Evolutionary conservation across 1,140 invertebrate genomes (phyloP).

Genomic region (Heliconius himera): DNA sequence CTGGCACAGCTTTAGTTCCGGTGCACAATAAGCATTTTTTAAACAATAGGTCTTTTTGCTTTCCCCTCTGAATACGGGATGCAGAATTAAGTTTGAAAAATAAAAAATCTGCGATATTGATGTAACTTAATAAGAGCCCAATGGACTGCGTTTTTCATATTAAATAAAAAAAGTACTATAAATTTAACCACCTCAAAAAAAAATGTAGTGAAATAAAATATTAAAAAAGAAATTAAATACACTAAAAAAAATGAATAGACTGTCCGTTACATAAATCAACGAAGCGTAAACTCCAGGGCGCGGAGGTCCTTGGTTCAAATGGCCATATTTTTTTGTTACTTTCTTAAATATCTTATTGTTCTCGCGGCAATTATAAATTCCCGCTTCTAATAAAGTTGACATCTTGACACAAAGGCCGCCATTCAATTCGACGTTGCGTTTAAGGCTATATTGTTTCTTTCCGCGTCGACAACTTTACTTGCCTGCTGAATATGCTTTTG

Average conservation of each 20-base stretch:
- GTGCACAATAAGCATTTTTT: no score
- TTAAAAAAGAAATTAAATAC: slow-evolving; percentile 20
- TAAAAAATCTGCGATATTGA: no score
- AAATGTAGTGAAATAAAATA: neutral
- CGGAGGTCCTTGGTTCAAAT: slow-evolving; percentile 33
- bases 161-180: neutral
- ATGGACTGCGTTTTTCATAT: no score
- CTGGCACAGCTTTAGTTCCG: no score
- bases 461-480: neutral
- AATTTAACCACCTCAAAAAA: neutral
- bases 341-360: slow-evolving; percentile 36
- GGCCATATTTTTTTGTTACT: slow-evolving; percentile 36
- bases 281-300: slow-evolving; percentile 23
- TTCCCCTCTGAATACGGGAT: no score
- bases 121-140: no score
- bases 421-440: slow-evolving; percentile 24
- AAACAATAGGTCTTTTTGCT: neutral
- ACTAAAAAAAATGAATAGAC: slow-evolving; percentile 34
- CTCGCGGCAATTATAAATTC: slow-evolving; percentile 43
- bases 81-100: no score
- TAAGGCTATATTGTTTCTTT: slow-evolving; percentile 10
- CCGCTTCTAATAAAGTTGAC: slow-evolving; percentile 39
- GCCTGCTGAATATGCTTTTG: neutral
- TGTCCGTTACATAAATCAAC: slow-evolving; percentile 36
- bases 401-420: slow-evolving; percentile 38